A percentile compares a stretch with the other conserved stretches of the same genome.
Evolutionary conservation across 35 echinoderm and acorn worm species (phyloP).

Genomic region (Eucidaris tribuloides): DNA sequence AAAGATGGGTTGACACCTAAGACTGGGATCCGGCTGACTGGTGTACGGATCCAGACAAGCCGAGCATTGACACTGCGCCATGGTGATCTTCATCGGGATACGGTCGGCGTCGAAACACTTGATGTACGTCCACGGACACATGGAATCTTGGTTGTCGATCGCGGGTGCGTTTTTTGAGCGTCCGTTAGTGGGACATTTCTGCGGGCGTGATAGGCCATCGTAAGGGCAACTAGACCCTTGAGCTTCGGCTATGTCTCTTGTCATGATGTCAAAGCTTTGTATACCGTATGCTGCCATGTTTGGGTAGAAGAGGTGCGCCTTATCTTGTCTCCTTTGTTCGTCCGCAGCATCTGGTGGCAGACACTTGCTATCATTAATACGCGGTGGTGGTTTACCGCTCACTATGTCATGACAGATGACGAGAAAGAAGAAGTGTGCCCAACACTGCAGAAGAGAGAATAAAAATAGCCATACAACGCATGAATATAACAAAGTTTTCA

Average conservation of each 20-base stretch:
- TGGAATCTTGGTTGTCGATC: not conserved
- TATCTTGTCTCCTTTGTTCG: not conserved
- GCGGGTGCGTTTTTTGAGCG: not conserved
- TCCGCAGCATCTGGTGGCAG: not conserved
- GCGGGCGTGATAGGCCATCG: not conserved
- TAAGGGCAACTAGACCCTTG: not conserved
- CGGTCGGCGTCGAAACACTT: constrained; percentile 22
- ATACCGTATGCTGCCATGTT: not conserved
- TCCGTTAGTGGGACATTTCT: not conserved
- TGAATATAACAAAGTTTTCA: too few relatives aligned
- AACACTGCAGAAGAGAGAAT: too few relatives aligned
- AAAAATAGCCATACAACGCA: too few relatives aligned
- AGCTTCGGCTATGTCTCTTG: not conserved
- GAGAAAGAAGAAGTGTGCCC: too few relatives aligned
- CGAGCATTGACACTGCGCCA: constrained; percentile 22
- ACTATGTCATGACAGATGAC: too few relatives aligned
- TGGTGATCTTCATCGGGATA: constrained; percentile 4
- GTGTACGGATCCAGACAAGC: constrained; percentile 15
- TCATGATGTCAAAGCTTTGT: not conserved
- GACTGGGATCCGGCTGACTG: not conserved
- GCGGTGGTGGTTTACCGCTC: too few relatives aligned
- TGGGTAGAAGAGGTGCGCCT: not conserved
- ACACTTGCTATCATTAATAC: too few relatives aligned
- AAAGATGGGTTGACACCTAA: not conserved
- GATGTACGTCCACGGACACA: constrained; percentile 4